Evolutionary conservation across 1,140 invertebrate genomes (phyloP).

Genomic region (Formica exsecta): DNA sequence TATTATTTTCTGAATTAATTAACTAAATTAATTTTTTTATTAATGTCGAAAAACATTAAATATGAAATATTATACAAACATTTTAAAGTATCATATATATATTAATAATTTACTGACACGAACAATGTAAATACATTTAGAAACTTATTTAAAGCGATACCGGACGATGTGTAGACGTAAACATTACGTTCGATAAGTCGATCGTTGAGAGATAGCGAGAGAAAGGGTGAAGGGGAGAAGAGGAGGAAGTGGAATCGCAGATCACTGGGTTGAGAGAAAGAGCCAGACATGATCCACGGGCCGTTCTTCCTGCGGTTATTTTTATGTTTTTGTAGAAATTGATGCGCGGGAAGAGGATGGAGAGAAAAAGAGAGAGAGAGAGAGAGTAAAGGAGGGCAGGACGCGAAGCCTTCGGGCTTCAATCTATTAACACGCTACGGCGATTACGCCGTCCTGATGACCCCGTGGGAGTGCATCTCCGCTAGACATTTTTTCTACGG

Average conservation of each 20-base stretch:
- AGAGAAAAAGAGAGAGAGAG: background rate
- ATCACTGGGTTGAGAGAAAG: constrained; percentile 57
- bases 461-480: constrained; percentile 63
- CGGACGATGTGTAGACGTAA: constrained; percentile 1
- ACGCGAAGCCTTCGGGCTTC: constrained; percentile 67
- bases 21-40: no score
- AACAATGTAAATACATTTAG: background rate
- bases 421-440: constrained; percentile 74
- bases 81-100: no score
- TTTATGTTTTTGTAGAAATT: constrained; percentile 36
- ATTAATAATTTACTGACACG: background rate
- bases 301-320: constrained; percentile 52
- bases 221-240: background rate
- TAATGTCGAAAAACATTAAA: no score
- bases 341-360: background rate
- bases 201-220: background rate
- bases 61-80: no score
- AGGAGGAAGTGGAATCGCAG: constrained; percentile 58
- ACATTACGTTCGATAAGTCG: constrained; percentile 25
- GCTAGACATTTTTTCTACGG: constrained; percentile 46
- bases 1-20: no score
- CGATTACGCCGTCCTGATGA: constrained; percentile 67
- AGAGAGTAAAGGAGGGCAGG: constrained; percentile 29
- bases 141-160: background rate
- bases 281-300: constrained; percentile 47